phyloP scores from a whole-genome alignment of 2,888 invertebrate genomes.

The Apeira syringaria region DNA sequence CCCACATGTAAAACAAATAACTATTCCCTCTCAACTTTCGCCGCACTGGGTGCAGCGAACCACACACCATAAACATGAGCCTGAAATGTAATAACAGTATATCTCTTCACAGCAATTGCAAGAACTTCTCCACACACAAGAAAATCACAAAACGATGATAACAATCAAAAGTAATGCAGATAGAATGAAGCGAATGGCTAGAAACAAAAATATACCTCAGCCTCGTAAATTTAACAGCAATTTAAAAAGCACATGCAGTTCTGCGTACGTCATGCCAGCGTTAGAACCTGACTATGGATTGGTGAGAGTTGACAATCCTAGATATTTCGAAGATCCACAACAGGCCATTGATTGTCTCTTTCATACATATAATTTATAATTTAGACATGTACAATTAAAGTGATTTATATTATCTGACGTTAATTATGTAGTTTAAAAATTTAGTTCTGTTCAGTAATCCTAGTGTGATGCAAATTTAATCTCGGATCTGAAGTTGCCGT shows the following conservation, averaged over 20 bases:
- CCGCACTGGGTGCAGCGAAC: too few relatives aligned
- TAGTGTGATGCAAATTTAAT: too few relatives aligned
- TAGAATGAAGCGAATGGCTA: constrained; percentile 61
- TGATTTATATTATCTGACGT: neutral
- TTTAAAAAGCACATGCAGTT: constrained; percentile 23
- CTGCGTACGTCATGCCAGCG: constrained; percentile 57
- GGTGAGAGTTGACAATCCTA: constrained; percentile 55
- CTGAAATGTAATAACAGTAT: too few relatives aligned
- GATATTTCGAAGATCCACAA: constrained; percentile 69
- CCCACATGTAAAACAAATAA: too few relatives aligned
- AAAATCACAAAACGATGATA: constrained; percentile 64
- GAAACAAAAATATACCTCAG: constrained; percentile 53
- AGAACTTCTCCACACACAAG: constrained; percentile 56
- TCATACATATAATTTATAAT: constrained; percentile 60
- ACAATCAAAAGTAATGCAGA: constrained; percentile 63
- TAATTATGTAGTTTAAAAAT: too few relatives aligned
- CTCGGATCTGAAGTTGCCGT: too few relatives aligned
- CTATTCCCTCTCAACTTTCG: too few relatives aligned
- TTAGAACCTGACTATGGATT: constrained; percentile 74
- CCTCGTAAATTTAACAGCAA: constrained; percentile 42
- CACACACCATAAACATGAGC: too few relatives aligned
- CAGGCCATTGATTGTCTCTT: constrained; percentile 72
- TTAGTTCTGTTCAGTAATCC: too few relatives aligned
- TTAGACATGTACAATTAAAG: neutral
- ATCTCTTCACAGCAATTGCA: constrained; percentile 72